A percentile compares a stretch with the other conserved stretches of the same genome.
Evolutionary conservation across 2,797 vertebrate genomes (phyloP).

Genomic region (Eutrigla gurnardus): DNA sequence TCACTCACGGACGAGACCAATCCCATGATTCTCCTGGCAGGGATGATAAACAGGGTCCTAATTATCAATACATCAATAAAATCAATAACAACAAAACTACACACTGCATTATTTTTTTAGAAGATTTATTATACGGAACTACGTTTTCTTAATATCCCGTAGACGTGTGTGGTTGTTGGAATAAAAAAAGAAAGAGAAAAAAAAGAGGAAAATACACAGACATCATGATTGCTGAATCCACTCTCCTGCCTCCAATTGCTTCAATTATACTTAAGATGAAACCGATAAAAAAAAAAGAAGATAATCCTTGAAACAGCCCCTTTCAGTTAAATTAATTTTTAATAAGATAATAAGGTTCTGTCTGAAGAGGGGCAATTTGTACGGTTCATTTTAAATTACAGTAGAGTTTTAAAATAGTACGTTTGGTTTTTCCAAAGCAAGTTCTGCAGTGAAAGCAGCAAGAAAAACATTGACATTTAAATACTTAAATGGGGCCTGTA

Average conservation of each 20-base stretch:
- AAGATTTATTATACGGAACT: not conserved
- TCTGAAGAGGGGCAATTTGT: slow-evolving; percentile 35
- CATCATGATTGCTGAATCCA: slow-evolving; percentile 39
- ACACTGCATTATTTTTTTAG: not conserved
- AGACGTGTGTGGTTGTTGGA: not conserved
- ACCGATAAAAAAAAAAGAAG: slow-evolving; percentile 49
- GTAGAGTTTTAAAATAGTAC: slow-evolving; percentile 23
- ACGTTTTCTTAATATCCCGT: not conserved
- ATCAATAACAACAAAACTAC: not conserved
- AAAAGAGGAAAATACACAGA: slow-evolving; percentile 17
- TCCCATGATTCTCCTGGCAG: too few species aligned
- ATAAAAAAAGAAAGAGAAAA: not conserved
- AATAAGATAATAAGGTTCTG: slow-evolving; percentile 37
- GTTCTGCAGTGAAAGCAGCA: slow-evolving; percentile 12
- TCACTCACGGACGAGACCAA: too few species aligned
- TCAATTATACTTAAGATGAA: slow-evolving; percentile 60
- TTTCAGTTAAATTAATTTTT: slow-evolving; percentile 42
- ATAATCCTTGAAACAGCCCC: slow-evolving; percentile 48
- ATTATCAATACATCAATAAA: too few species aligned
- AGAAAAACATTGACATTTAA: slow-evolving; percentile 49
- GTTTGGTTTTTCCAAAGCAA: slow-evolving; percentile 1
- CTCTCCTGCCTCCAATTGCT: slow-evolving; percentile 33
- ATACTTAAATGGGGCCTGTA: slow-evolving; percentile 38
- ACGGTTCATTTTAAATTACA: slow-evolving; percentile 46
- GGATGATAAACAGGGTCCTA: not conserved